Evolutionary conservation across 2,888 invertebrate species (phyloP).

Genomic region (Mythimna loreyi): DNA sequence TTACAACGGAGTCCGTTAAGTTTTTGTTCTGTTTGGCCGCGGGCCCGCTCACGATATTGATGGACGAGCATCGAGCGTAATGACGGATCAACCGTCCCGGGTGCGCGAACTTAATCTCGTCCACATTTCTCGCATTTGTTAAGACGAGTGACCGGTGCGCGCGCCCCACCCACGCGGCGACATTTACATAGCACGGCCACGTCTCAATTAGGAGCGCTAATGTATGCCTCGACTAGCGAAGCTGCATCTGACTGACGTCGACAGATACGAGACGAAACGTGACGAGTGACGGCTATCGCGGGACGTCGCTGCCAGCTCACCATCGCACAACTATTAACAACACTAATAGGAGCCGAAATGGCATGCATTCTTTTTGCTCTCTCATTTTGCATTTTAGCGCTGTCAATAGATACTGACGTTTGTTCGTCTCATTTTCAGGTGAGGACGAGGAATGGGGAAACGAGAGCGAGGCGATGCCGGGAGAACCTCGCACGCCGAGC

Average conservation of each 20-base stretch:
- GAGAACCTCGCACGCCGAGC: constrained; percentile 89
- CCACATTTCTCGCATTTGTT: constrained; percentile 81
- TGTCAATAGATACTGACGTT: constrained; percentile 62
- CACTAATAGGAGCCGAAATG: constrained; percentile 86
- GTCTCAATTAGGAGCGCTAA: constrained; percentile 91
- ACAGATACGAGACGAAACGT: constrained; percentile 88
- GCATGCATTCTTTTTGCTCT: constrained; percentile 72
- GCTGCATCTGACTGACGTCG: constrained; percentile 88
- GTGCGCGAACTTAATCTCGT: constrained; percentile 73
- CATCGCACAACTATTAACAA: constrained; percentile 86
- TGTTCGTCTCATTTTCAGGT: constrained; percentile 87
- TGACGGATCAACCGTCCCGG: constrained; percentile 73
- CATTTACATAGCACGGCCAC: constrained; percentile 90
- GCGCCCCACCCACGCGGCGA: constrained; percentile 89
- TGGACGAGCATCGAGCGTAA: constrained; percentile 79
- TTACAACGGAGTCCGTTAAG: constrained; percentile 89
- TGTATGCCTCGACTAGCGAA: constrained; percentile 89
- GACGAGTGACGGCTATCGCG: constrained; percentile 89
- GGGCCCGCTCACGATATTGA: constrained; percentile 85
- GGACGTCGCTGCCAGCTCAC: constrained; percentile 78
- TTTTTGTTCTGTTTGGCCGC: constrained; percentile 89
- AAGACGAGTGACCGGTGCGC: constrained; percentile 68
- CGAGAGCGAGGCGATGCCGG: constrained; percentile 91
- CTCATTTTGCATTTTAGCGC: constrained; percentile 60
- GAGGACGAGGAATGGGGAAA: constrained; percentile 93